Evolutionary conservation across 2,797 vertebrate genomes (phyloP).

Genomic region (Thaleichthys pacificus): DNA sequence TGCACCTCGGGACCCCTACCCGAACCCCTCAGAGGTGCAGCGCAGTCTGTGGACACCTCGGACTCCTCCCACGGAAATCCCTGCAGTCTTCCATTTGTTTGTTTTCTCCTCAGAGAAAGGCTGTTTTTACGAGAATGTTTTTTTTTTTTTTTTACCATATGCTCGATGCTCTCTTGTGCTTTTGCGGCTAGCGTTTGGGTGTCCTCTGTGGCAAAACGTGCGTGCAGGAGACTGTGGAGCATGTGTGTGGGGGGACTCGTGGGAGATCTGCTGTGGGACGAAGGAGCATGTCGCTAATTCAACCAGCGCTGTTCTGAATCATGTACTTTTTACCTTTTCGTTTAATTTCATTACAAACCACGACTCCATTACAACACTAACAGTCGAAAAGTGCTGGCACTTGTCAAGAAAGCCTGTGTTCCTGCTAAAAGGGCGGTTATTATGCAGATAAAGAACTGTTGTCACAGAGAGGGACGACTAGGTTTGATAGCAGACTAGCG

Average conservation of each 20-base stretch:
- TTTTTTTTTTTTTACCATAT: not conserved
- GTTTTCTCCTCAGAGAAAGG: not conserved
- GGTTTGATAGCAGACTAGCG: too few relatives aligned
- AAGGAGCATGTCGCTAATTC: too few relatives aligned
- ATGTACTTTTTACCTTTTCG: too few relatives aligned
- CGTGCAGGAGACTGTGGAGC: not conserved
- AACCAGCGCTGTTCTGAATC: too few relatives aligned
- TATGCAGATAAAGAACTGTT: not conserved
- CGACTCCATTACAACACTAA: not conserved
- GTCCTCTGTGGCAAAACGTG: conserved; percentile 21
- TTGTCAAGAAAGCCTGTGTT: not conserved
- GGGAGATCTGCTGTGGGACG: too few relatives aligned
- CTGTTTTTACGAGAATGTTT: not conserved
- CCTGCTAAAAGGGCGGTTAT: not conserved
- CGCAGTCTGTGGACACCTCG: conserved; percentile 32
- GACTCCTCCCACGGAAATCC: not conserved
- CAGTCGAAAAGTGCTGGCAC: not conserved
- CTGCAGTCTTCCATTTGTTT: not conserved
- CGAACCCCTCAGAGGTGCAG: conserved; percentile 11
- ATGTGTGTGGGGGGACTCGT: not conserved
- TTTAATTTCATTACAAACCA: not conserved
- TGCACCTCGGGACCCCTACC: not conserved
- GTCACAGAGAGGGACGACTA: not conserved
- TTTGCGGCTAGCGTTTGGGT: not conserved
- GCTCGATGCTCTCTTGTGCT: not conserved